Conservation (phyloP, 1,140 invertebrate species). For the Drosophila suzukii region DNA sequence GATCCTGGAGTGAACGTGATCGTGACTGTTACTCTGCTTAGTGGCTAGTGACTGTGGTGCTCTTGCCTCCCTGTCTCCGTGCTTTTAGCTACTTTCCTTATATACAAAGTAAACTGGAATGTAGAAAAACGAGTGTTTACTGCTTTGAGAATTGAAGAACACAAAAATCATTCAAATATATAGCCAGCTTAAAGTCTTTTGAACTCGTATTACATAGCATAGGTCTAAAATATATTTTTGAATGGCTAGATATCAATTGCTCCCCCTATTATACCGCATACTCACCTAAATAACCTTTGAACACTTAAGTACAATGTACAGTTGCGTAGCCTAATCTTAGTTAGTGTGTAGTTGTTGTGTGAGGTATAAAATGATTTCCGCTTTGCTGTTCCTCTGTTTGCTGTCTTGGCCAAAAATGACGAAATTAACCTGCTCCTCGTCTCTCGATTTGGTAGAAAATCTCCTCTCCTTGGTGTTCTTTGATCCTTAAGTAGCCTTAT, state of each 20-base stretch:
- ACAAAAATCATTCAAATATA: no score
- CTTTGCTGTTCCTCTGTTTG: slow-evolving; percentile 64
- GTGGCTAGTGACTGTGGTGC: slow-evolving; percentile 71
- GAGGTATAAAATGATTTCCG: slow-evolving; percentile 84
- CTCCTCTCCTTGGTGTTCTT: slow-evolving; percentile 57
- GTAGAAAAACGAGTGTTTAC: not conserved
- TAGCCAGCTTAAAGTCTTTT: no score
- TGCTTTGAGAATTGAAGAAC: no score
- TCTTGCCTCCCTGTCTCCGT: slow-evolving; percentile 43
- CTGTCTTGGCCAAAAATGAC: slow-evolving; percentile 50
- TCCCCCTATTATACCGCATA: not conserved
- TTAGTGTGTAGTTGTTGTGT: slow-evolving; percentile 56
- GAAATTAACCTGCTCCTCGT: slow-evolving; percentile 27
- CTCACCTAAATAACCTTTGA: slow-evolving; percentile 79
- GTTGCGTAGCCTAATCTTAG: slow-evolving; percentile 72
- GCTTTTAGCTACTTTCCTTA: slow-evolving; percentile 82
- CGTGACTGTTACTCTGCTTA: slow-evolving; percentile 58
- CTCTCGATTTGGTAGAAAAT: slow-evolving; percentile 66
- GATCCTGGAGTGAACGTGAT: slow-evolving; percentile 35
- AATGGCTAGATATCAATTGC: no score
- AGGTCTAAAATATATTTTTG: no score
- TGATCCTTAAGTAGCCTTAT: slow-evolving; percentile 74
- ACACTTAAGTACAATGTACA: slow-evolving; percentile 84
- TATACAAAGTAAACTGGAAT: slow-evolving; percentile 74
- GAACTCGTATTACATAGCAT: no score